Evolutionary conservation across 2,113 vertebrate species (phyloP).

Genomic region (Marmota flaviventris): DNA sequence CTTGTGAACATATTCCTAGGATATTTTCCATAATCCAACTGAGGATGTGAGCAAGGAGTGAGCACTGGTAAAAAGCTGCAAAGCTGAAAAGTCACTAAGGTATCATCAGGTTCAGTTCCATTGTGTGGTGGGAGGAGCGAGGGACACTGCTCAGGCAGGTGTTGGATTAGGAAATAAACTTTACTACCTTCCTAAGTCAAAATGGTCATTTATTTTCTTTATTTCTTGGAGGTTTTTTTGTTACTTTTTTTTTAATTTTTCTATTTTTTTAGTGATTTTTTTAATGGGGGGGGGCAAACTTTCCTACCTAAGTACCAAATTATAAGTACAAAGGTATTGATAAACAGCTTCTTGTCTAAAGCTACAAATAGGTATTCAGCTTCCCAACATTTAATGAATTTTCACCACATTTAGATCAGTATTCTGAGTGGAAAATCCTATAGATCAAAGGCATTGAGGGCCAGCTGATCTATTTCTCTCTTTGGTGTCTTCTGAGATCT

Average conservation of each 20-base stretch:
- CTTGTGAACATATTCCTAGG: neutral
- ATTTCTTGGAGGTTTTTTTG: neutral
- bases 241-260: neutral
- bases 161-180: neutral
- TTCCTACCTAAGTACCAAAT: neutral
- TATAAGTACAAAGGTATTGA: neutral
- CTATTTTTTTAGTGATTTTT: conserved; percentile 9
- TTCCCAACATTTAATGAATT: neutral
- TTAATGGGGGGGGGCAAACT: neutral
- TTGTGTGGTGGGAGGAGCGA: neutral
- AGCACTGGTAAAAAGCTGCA: neutral
- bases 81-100: conserved; percentile 15
- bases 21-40: conserved; percentile 6
- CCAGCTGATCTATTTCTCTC: neutral
- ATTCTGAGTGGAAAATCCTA: neutral
- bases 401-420: neutral
- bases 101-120: conserved; percentile 25
- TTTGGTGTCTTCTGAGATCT: neutral
- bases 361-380: neutral
- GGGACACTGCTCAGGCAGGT: neutral
- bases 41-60: neutral
- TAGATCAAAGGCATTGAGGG: conserved; percentile 13
- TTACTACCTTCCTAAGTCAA: neutral
- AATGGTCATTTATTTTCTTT: neutral
- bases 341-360: conserved; percentile 13